Conservation (phyloP, 2,888 invertebrate genomes). For the Leucozona laternaria region DNA sequence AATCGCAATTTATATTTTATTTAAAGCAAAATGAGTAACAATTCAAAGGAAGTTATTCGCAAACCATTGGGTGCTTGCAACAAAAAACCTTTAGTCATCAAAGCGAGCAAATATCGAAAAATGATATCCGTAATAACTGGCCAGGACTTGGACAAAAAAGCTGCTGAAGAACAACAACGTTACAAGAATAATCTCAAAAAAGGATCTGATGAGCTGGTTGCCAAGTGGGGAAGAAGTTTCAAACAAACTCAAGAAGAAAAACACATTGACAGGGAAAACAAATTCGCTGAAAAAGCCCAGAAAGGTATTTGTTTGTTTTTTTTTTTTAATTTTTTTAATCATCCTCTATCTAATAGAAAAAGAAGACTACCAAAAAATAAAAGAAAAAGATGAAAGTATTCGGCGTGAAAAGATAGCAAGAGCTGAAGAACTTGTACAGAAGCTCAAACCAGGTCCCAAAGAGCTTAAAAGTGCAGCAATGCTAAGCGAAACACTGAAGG, state of each 20-base stretch:
- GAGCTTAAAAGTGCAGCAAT: constrained; percentile 81
- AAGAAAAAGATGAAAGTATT: constrained; percentile 78
- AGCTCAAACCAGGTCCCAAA: constrained; percentile 81
- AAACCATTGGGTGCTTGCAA: constrained; percentile 53
- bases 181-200: constrained; percentile 82
- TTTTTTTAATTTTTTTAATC: not conserved
- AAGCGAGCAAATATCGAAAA: constrained; percentile 59
- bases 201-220: constrained; percentile 83
- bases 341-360: constrained; percentile 28
- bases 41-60: constrained; percentile 29
- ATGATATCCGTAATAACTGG: constrained; percentile 34
- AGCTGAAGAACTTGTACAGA: constrained; percentile 80
- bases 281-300: constrained; percentile 65
- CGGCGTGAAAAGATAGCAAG: constrained; percentile 80
- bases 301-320: constrained; percentile 62
- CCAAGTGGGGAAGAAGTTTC: constrained; percentile 83
- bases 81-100: constrained; percentile 57
- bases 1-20: constrained; percentile 24
- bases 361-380: constrained; percentile 60
- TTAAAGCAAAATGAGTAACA: constrained; percentile 40
- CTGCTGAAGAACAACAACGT: constrained; percentile 81
- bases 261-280: constrained; percentile 75
- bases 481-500: constrained; percentile 81
- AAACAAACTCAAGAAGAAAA: constrained; percentile 77
- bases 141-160: constrained; percentile 60